Base-by-base conservation (phyloP, 2,797 vertebrate species). In the Halcyon badia region DNA sequence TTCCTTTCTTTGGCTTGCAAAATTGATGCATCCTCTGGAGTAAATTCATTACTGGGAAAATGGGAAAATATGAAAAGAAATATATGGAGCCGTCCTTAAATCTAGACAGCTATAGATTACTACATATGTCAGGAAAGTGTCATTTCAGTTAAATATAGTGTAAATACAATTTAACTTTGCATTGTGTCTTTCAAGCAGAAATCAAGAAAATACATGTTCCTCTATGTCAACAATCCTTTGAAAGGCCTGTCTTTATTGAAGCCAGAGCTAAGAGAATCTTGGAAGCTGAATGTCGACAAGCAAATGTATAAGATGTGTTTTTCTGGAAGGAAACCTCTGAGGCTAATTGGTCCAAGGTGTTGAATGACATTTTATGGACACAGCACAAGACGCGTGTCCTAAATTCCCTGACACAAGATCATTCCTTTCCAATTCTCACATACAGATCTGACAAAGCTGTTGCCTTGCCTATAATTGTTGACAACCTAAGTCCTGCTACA, bases 31-130 rank as follows among this genome's bases (percentile, higher is more conserved):
- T 28, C 26, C 41, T n/a, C 83, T 58, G 16, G 33, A 89, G 13
- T 71, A 83, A 94, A 91, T 64, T 86, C 6, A 31, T 76, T 89
- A 56, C n/a, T 66, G 18, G 19, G 31, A 83, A 94, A 91, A 72
- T 7, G 88, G 4, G 9, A 71, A 70, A 91, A 86, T 4, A 46
- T 30, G 4, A 42, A n/a, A 73, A 73, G 35, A 86, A 94, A 91
- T 30, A 35, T 5, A 62, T 11, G 11, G 64, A 94, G 26, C 10
- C 60, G 8, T 86, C 85, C 30, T 61, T 65, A 77, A 75, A 87
- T 56, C 57, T 51, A 77, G 76, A 42, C 13, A 94, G 11, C 13
- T 76, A 61, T 41, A 81, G 44, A 75, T 58, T 54, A 61, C 4
- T 57, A 31, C 6, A 78, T 46, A 31, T 18, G 11, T 68, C 60